These are phyloP conservation scores for Parapristionchus giblindavisi DNA, from an alignment of 2,888 invertebrate species.

Conservation along the genomic window DNA sequence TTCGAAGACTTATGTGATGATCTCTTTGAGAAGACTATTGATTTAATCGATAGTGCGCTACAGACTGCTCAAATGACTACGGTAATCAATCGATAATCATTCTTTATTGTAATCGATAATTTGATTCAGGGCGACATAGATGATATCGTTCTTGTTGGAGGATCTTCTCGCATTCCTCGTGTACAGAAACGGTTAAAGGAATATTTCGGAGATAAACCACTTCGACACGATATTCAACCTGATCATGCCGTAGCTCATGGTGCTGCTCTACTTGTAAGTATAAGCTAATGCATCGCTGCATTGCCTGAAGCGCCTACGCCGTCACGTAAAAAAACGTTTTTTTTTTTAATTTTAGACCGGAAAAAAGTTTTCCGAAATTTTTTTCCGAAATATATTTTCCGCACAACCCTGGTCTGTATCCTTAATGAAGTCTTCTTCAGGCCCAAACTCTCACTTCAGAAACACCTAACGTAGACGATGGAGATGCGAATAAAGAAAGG, in stretches of 20 bases:
- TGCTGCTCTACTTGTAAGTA: conserved; percentile 16
- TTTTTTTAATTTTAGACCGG: not conserved
- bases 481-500: too few species aligned
- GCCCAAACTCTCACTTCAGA: too few species aligned
- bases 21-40: conserved; percentile 16
- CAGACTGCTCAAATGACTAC: too few species aligned
- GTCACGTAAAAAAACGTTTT: not conserved
- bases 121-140: not conserved
- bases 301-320: not conserved
- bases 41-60: too few species aligned
- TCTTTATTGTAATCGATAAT: not conserved
- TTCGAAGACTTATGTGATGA: conserved; percentile 19
- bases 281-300: not conserved
- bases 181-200: not conserved
- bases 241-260: conserved; percentile 12
- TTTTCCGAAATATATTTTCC: too few species aligned
- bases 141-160: conserved; percentile 19
- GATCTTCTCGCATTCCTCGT: conserved; percentile 21
- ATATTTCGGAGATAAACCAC: not conserved
- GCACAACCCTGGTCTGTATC: too few species aligned
- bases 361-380: not conserved
- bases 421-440: too few species aligned
- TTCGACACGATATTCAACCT: conserved; percentile 3
- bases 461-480: too few species aligned
- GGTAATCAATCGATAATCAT: not conserved